Evolutionary conservation across 2,113 vertebrate genomes (phyloP), one percentile per base, ranked within the genome.

Genomic region (Alectura lathami): DNA sequence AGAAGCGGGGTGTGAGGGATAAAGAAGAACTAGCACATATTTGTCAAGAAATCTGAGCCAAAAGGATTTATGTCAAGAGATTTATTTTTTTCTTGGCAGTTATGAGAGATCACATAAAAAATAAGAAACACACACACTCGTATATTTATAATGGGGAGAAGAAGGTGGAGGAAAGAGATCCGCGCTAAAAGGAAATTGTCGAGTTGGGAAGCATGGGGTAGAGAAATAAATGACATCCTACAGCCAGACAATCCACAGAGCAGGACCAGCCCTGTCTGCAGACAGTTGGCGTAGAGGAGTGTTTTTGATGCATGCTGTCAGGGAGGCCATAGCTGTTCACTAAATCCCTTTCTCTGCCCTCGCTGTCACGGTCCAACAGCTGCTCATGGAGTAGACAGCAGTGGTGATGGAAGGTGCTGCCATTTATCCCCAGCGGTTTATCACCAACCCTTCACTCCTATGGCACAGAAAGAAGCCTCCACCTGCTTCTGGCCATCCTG

Each of bases 321-420:
- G 69, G 43, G 27, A 68, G 38, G 8, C 40, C 22, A 2, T 45
- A 56, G 69, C 53, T 76, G 14, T 38, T 93, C 81, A 47, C 70
- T 86, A 89, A 95, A 93, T 91, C 59, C 68, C 40, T 77, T 26
- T 54, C 62, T 83, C 47, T 94, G 59, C 48, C 70, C 84, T 85
- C 0, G 0, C 47, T 67, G 77, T 81, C 78, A 48, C 0, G 4
- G 66, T 85, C 60, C 82, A 93, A 47, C 79, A 79, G 79, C 51
- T 86, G 75, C 86, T 81, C 50, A 38, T 60, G 70, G 21, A 80
- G 45, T 16, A 94, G 90, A 30, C 17, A 83, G 68, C 36, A 78
- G 29, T 6, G 7, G 26, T 84, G 84, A 91, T 34, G 72, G 56
- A 87, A 91, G 47, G 47, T 68, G 56, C 84, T 82, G 66, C 84